Conservation (phyloP, 2,888 invertebrate species). For the Phragmatobia fuliginosa region DNA sequence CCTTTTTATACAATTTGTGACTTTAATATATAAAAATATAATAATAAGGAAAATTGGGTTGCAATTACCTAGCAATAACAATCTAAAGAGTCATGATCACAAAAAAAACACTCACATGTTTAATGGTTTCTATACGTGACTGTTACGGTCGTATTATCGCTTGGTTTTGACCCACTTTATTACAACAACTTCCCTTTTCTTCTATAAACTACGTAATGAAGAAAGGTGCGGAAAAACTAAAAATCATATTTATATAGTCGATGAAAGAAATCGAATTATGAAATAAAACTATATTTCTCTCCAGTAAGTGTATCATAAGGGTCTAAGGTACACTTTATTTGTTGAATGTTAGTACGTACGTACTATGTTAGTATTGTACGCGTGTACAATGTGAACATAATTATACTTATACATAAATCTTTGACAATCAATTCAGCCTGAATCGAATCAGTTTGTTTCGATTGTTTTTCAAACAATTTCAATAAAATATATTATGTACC, state of each 20-base stretch:
- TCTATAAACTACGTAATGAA: background rate
- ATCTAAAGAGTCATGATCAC: background rate
- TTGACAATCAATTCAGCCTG: too few species aligned
- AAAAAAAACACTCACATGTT: background rate
- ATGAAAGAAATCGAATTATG: background rate
- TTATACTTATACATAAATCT: too few species aligned
- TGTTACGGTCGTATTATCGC: background rate
- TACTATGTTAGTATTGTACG: too few species aligned
- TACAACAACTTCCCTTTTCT: background rate
- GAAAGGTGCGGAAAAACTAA: background rate
- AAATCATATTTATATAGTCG: background rate
- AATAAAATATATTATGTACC: background rate
- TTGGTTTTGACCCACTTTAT: background rate
- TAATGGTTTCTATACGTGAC: constrained; percentile 1
- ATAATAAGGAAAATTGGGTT: background rate
- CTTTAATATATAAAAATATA: too few species aligned
- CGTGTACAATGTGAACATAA: too few species aligned
- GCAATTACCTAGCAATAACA: background rate
- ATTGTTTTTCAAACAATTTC: background rate
- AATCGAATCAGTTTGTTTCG: too few species aligned
- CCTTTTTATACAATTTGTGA: too few species aligned
- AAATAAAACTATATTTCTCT: background rate
- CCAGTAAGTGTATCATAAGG: background rate
- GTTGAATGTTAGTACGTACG: too few species aligned
- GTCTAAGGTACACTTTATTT: too few species aligned